A percentile compares a stretch with the other conserved stretches of the same genome.
Conservation (phyloP, 2,797 vertebrate species). For the Channallabes apus region DNA sequence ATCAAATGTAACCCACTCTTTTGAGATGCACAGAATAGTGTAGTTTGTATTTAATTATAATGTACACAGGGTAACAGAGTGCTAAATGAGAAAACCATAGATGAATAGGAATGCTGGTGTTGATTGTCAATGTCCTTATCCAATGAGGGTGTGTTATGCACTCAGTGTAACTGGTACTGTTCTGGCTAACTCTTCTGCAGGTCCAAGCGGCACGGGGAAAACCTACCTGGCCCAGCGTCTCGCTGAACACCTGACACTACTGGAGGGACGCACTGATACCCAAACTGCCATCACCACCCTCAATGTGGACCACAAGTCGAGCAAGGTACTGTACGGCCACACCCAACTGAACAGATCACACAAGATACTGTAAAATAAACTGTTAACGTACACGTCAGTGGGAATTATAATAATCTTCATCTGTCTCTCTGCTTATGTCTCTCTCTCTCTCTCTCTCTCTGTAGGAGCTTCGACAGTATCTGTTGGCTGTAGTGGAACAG, state of each 20-base stretch:
- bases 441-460: conserved; percentile 25
- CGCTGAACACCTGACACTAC: conserved; percentile 83
- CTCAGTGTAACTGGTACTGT: not conserved
- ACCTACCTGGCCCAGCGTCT: conserved; percentile 92
- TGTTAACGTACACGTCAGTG: not conserved
- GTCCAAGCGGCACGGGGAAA: conserved; percentile 94
- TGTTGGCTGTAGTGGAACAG: conserved; percentile 92
- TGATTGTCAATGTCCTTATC: not conserved
- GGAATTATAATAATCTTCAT: not conserved
- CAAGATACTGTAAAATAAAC: not conserved
- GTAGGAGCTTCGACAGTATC: conserved; percentile 92
- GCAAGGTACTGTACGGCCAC: conserved; percentile 84
- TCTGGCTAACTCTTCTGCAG: conserved; percentile 7
- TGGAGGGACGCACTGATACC: conserved; percentile 80
- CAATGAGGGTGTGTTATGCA: not conserved
- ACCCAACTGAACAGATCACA: not conserved
- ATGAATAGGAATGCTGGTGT: not conserved
- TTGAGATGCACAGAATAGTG: not conserved
- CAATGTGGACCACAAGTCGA: conserved; percentile 97
- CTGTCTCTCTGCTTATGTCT: not conserved
- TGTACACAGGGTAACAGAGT: not conserved
- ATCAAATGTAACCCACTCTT: too few relatives aligned
- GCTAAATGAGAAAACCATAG: not conserved
- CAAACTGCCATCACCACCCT: conserved; percentile 87
- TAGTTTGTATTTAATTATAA: not conserved